Percentiles rank a stretch among this genome's conserved stretches.
Evolutionary conservation across 1,140 invertebrate species (phyloP).

Genomic region (Archivesica marissinica): DNA sequence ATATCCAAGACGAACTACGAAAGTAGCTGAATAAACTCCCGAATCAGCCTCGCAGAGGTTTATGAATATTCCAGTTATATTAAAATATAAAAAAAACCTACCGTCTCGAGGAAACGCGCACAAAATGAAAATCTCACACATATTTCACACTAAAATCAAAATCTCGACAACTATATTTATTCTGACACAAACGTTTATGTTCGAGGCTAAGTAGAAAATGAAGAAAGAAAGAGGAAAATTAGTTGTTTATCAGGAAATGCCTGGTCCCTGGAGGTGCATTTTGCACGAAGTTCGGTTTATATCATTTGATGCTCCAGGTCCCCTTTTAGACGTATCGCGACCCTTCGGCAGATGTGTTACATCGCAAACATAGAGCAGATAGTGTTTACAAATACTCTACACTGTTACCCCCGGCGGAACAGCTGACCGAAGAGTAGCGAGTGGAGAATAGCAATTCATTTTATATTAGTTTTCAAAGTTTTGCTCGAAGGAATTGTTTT

Average conservation of each 20-base stretch:
- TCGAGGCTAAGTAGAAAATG: constrained; percentile 57
- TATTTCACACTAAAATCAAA: neutral
- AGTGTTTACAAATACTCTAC: constrained; percentile 22
- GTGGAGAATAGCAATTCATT: constrained; percentile 48
- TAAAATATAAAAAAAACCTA: no score
- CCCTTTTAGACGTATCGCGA: constrained; percentile 27
- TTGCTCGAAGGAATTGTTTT: constrained; percentile 37
- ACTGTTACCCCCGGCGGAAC: constrained; percentile 27
- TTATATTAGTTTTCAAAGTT: constrained; percentile 49
- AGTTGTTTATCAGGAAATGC: constrained; percentile 60
- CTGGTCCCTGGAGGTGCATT: constrained; percentile 46
- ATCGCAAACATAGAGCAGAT: constrained; percentile 13
- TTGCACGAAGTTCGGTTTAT: constrained; percentile 47
- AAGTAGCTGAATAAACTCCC: no score
- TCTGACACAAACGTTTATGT: constrained; percentile 35
- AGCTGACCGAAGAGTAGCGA: constrained; percentile 47
- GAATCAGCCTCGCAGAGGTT: no score
- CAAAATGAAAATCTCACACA: neutral
- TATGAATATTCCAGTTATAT: no score
- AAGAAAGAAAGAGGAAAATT: constrained; percentile 7
- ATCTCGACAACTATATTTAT: neutral
- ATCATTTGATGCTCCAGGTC: constrained; percentile 28
- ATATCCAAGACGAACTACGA: no score
- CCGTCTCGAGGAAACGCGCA: no score
- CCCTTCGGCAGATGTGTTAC: constrained; percentile 36